A percentile compares a stretch with the other conserved stretches of the same genome.
phyloP scores from a whole-genome alignment of 2,113 vertebrate genomes.

The Canis aureus region DNA sequence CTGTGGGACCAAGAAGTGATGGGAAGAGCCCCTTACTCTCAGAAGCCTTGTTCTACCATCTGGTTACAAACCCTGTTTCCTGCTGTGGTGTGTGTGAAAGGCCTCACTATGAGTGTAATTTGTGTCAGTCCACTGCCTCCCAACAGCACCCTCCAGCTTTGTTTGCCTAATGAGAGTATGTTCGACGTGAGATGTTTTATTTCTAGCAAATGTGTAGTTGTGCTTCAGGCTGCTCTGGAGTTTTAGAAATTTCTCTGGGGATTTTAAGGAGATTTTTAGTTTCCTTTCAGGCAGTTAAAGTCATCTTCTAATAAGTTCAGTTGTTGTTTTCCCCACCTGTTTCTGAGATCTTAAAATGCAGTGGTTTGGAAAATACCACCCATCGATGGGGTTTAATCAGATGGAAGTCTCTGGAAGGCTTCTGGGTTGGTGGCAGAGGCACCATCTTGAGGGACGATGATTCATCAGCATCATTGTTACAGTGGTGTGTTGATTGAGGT shows the following conservation, averaged over 20 bases:
- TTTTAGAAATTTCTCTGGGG: conserved; percentile 54
- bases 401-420: neutral
- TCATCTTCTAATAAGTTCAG: conserved; percentile 23
- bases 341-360: conserved; percentile 10
- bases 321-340: neutral
- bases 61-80: neutral
- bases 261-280: conserved; percentile 53
- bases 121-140: neutral
- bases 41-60: neutral
- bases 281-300: conserved; percentile 56
- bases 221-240: neutral
- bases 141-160: neutral
- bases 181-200: neutral
- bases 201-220: neutral
- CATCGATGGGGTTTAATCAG: neutral
- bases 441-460: neutral
- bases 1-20: neutral
- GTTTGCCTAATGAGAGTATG: neutral
- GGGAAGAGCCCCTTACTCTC: neutral
- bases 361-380: neutral
- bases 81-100: neutral
- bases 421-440: neutral
- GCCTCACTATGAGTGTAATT: neutral
- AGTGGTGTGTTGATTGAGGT: neutral
- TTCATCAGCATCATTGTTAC: neutral